Evolutionary conservation across 2,888 invertebrate genomes (phyloP).

Genomic region (Cerceris rybyensis): DNA sequence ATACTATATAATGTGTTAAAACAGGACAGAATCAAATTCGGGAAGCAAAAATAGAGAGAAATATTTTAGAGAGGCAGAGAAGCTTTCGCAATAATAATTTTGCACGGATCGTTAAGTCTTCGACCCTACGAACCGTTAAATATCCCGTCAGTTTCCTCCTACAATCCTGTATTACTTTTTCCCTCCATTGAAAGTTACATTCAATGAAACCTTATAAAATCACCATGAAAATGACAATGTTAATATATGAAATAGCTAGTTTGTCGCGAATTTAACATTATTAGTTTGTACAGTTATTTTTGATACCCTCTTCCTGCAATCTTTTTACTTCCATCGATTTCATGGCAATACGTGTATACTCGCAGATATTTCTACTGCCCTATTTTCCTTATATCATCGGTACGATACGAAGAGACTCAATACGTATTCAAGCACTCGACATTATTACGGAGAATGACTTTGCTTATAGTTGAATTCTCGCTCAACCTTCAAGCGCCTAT

Average conservation of each 20-base stretch:
- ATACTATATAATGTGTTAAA: too few species aligned
- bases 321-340: conserved; percentile 55
- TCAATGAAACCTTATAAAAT: too few species aligned
- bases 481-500: conserved; percentile 46
- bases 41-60: conserved; percentile 57
- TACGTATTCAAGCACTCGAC: conserved; percentile 62
- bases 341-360: conserved; percentile 44
- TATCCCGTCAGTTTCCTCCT: conserved; percentile 74
- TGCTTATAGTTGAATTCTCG: conserved; percentile 56
- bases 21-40: conserved; percentile 56
- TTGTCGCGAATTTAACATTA: too few species aligned
- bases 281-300: too few species aligned
- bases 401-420: conserved; percentile 33
- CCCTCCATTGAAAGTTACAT: not conserved
- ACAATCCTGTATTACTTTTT: conserved; percentile 8
- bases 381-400: conserved; percentile 40
- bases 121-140: conserved; percentile 78
- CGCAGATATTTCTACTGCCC: conserved; percentile 47
- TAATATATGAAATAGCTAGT: too few species aligned
- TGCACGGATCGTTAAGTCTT: conserved; percentile 78
- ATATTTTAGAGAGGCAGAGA: conserved; percentile 23
- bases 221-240: too few species aligned
- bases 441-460: conserved; percentile 80
- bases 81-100: conserved; percentile 73
- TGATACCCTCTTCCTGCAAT: conserved; percentile 15